A percentile compares a stretch with the other conserved stretches of the same genome.
phyloP scores from a whole-genome alignment of 2,113 vertebrate species.

The Clinocottus analis region DNA sequence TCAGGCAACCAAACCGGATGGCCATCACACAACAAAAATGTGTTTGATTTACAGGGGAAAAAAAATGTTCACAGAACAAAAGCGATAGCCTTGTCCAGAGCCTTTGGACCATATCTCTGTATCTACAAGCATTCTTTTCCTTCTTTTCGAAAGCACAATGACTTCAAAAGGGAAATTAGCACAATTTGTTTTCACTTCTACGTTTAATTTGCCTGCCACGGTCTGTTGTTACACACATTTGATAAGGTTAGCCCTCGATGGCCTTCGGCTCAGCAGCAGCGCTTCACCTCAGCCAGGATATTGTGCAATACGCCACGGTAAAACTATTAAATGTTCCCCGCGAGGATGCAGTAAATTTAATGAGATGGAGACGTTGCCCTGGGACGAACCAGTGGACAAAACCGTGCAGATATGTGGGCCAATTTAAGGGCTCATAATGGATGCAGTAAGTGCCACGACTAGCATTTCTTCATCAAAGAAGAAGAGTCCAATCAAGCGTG shows the following conservation, averaged over 20 bases:
- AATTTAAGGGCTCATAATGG: background rate
- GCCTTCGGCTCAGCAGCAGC: constrained; percentile 51
- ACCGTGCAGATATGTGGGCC: background rate
- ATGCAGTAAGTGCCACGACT: background rate
- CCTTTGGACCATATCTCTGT: constrained; percentile 38
- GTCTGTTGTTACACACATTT: constrained; percentile 47
- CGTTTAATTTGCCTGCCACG: constrained; percentile 57
- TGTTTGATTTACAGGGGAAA: constrained; percentile 42
- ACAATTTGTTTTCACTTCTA: constrained; percentile 69
- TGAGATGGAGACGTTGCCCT: constrained; percentile 38
- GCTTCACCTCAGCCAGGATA: constrained; percentile 42
- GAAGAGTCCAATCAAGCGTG: background rate
- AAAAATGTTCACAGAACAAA: constrained; percentile 33
- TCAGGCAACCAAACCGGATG: constrained; percentile 25
- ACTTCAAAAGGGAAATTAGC: constrained; percentile 69
- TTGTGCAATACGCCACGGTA: constrained; percentile 37
- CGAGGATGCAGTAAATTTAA: constrained; percentile 70
- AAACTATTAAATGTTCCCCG: constrained; percentile 57
- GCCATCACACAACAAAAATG: constrained; percentile 31
- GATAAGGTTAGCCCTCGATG: constrained; percentile 39
- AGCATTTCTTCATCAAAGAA: background rate
- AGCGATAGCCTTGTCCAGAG: constrained; percentile 33
- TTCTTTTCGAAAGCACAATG: constrained; percentile 50
- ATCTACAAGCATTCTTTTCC: constrained; percentile 70
- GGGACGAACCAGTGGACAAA: constrained; percentile 32